These are phyloP conservation scores for Harmothoe impar DNA, from an alignment of 2,888 invertebrate genomes.

Conservation along the genomic window DNA sequence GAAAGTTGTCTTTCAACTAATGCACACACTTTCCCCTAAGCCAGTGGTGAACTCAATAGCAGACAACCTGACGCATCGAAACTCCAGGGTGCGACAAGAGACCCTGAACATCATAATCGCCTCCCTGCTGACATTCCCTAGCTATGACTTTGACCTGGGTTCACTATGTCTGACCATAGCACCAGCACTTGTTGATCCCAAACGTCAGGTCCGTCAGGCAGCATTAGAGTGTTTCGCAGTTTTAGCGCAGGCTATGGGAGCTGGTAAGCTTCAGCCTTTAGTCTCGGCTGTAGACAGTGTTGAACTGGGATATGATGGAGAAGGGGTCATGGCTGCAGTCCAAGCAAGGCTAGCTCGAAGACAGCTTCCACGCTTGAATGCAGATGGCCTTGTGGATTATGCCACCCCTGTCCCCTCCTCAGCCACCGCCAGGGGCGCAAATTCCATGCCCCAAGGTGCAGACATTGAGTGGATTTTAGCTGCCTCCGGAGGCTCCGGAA, in stretches of 20 bases:
- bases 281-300: slow-evolving; percentile 84
- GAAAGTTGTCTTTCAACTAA: slow-evolving; percentile 84
- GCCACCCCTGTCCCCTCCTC: slow-evolving; percentile 87
- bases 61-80: slow-evolving; percentile 84
- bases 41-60: slow-evolving; percentile 85
- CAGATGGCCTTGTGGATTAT: slow-evolving; percentile 90
- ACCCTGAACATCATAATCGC: slow-evolving; percentile 90
- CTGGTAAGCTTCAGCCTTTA: slow-evolving; percentile 86
- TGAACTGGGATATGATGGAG: slow-evolving; percentile 82
- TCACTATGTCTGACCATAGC: slow-evolving; percentile 84
- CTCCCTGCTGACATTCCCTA: slow-evolving; percentile 90
- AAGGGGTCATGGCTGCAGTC: slow-evolving; percentile 87
- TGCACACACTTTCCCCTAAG: slow-evolving; percentile 85
- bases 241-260: slow-evolving; percentile 89
- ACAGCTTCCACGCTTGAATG: slow-evolving; percentile 88
- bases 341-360: slow-evolving; percentile 89
- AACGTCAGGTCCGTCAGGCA: slow-evolving; percentile 90
- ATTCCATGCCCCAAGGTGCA: slow-evolving; percentile 83
- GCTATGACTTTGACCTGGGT: slow-evolving; percentile 88
- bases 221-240: slow-evolving; percentile 91
- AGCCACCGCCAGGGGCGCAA: slow-evolving; percentile 75
- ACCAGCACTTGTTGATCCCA: slow-evolving; percentile 86
- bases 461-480: slow-evolving; percentile 91
- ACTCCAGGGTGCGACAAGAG: slow-evolving; percentile 88
- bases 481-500: slow-evolving; percentile 81